Evolutionary conservation across 2,113 vertebrate genomes (phyloP).

Genomic region (Peromyscus polionotus): DNA sequence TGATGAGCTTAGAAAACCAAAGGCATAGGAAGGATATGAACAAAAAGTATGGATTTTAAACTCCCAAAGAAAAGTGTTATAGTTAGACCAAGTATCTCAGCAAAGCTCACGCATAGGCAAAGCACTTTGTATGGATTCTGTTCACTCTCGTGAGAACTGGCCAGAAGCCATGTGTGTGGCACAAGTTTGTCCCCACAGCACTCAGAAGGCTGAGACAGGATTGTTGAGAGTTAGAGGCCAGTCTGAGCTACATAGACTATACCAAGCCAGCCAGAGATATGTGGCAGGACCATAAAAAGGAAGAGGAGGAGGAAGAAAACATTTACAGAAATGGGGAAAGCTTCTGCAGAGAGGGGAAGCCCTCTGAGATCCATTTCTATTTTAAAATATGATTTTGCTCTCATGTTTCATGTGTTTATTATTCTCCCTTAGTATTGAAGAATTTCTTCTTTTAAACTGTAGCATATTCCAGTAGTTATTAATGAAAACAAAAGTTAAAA

Average conservation of each 20-base stretch:
- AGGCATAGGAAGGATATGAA: neutral
- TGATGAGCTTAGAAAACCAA: neutral
- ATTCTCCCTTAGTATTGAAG: neutral
- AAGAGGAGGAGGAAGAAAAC: neutral
- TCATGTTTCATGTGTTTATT: neutral
- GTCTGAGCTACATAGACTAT: neutral
- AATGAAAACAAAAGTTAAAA: neutral
- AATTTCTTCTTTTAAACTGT: neutral
- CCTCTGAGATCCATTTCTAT: neutral
- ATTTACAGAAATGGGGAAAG: neutral
- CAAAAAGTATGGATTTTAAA: neutral
- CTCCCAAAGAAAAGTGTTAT: neutral
- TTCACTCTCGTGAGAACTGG: neutral
- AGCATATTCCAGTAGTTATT: neutral
- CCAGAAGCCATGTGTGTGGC: neutral
- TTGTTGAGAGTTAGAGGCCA: neutral
- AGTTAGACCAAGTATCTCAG: neutral
- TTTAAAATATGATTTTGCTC: neutral
- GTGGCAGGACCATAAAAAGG: no score
- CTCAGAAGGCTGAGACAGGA: neutral
- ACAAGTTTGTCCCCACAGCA: neutral
- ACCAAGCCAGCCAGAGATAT: neutral
- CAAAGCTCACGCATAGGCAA: neutral
- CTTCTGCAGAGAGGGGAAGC: neutral
- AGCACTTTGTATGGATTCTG: neutral